These are phyloP conservation scores for Spinibarbus caldwelli DNA, from an alignment of 2,797 vertebrate genomes.

Conservation along the genomic window DNA sequence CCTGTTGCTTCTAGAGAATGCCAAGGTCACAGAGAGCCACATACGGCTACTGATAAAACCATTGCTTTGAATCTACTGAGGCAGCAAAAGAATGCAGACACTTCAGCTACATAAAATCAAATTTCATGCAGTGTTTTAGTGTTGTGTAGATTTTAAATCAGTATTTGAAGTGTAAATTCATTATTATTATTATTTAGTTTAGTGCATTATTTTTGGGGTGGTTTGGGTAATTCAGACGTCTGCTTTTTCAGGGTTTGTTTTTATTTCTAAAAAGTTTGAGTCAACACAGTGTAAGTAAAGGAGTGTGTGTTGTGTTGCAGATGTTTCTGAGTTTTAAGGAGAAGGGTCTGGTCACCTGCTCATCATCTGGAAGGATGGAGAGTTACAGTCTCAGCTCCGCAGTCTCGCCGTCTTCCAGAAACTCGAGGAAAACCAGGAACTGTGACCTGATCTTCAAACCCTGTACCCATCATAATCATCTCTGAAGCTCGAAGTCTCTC, in stretches of 20 bases:
- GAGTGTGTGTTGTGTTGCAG: slow-evolving; percentile 72
- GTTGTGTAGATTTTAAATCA: too few relatives aligned
- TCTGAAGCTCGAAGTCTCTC: background rate
- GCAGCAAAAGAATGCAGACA: background rate
- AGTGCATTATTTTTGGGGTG: background rate
- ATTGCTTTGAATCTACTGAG: background rate
- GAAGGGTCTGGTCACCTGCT: slow-evolving; percentile 88
- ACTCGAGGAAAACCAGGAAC: slow-evolving; percentile 84
- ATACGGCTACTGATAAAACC: background rate
- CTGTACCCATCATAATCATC: background rate
- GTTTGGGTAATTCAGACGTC: background rate
- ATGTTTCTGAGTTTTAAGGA: slow-evolving; percentile 92
- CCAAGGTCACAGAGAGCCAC: background rate
- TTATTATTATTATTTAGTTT: background rate
- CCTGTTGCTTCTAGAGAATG: slow-evolving; percentile 24
- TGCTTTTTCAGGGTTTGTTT: background rate
- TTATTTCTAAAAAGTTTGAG: too few relatives aligned
- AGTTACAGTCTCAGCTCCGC: slow-evolving; percentile 86
- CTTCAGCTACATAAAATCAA: background rate
- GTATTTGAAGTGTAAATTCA: too few relatives aligned
- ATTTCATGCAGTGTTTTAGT: background rate
- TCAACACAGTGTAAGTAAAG: background rate
- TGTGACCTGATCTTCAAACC: slow-evolving; percentile 65
- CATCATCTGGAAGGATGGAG: slow-evolving; percentile 94
- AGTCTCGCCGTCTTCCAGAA: slow-evolving; percentile 90